A percentile compares a stretch with the other conserved stretches of the same genome.
These are phyloP conservation scores for Thaleichthys pacificus DNA, from an alignment of 2,797 vertebrate genomes.

Conservation along the genomic window DNA sequence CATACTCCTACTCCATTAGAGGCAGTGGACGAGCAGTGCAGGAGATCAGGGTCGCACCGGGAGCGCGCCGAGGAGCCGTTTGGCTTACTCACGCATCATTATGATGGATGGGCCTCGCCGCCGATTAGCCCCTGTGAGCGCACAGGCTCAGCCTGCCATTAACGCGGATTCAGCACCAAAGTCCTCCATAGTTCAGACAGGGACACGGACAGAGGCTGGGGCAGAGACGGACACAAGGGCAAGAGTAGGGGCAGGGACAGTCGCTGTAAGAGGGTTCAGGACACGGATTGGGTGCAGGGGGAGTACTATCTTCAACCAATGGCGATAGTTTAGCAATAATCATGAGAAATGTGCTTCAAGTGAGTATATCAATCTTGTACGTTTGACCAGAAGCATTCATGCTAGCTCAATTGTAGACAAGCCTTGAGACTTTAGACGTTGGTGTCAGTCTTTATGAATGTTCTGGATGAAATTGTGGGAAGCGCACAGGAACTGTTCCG, in stretches of 20 bases:
- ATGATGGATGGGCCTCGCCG: conserved; percentile 29
- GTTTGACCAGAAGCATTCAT: not conserved
- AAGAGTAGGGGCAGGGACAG: no score
- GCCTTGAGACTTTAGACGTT: not conserved
- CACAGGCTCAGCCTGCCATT: conserved; percentile 7
- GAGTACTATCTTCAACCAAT: not conserved
- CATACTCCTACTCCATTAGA: conserved; percentile 22
- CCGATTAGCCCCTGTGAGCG: conserved; percentile 24
- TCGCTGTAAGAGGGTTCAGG: no score
- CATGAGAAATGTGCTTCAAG: no score
- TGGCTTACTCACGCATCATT: conserved; percentile 29
- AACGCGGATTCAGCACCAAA: not conserved
- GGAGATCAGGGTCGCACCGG: conserved; percentile 33
- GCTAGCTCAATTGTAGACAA: not conserved
- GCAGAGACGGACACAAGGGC: no score
- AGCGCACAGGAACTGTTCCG: not conserved
- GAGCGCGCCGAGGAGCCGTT: conserved; percentile 19
- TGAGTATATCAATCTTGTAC: not conserved
- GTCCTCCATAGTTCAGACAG: not conserved
- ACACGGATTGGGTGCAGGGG: no score
- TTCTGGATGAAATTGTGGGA: no score
- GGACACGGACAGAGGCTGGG: not conserved
- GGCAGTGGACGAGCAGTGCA: not conserved
- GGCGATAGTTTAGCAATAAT: not conserved
- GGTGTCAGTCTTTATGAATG: no score